Evolutionary conservation across 2,113 vertebrate species (phyloP), one percentile per base, ranked within the genome.

Genomic region (Dasyprocta punctata): DNA sequence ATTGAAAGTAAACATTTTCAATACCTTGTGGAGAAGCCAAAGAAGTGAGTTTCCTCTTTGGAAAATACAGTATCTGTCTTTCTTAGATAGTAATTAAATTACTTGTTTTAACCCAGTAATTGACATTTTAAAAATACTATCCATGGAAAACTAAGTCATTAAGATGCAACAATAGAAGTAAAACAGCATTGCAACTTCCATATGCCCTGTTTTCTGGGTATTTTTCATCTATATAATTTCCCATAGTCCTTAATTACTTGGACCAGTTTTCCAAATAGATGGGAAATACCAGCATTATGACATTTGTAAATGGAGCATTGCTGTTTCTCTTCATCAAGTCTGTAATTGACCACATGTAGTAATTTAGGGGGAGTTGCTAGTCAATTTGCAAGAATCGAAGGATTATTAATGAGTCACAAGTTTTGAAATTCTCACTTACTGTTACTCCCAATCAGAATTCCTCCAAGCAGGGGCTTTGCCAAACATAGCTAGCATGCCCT

Each of bases 191-290:
- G 95, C 77, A 97, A 95, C 28, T 75, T 95, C 61, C 30, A 19
- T 65, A 41, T 2, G 4, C 44, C 38, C 52, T 88, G 54, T 94
- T 96, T 89, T 96, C 47, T 54, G 88, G 81, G 65, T 96, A 95
- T 88, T 97, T 96, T 96, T 97, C 94, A 96, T 95, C 81, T 94
- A 97, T 88, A 83, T 95, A 85, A 95, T 97, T 94, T 89, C 69
- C 90, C 47, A 73, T 90, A 78, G 28, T 93, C 69, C 65, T 95
- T 96, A 97, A 96, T 96, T 96, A 92, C 88, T 92, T 96, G 60
- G 83, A 82, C 54, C 71, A 58, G 93, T 90, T 94, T 89, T 82
- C 73, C 61, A 95, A 92, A 96, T 95, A 92, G 84, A 94, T 91
- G 71, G 90, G 41, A 90, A 98, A 97, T 89, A 44, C 30, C 52